These are phyloP conservation scores for Peucedramus taeniatus DNA, from an alignment of 2,113 vertebrate genomes.

Conservation along the genomic window DNA sequence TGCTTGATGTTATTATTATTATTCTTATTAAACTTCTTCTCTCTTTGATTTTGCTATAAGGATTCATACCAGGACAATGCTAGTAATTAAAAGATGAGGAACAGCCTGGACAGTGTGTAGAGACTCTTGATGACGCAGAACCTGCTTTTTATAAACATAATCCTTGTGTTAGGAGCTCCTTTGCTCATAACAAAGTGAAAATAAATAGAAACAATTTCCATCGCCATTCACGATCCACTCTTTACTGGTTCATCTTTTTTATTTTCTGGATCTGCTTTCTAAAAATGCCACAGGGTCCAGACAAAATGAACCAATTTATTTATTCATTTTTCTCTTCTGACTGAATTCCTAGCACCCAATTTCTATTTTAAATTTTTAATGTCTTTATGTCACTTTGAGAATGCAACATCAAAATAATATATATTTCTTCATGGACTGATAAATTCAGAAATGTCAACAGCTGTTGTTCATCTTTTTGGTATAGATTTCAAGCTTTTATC, in stretches of 20 bases:
- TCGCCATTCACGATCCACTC: slow-evolving; percentile 67
- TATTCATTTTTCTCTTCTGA: slow-evolving; percentile 16
- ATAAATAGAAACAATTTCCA: slow-evolving; percentile 86
- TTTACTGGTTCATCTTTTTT: slow-evolving; percentile 66
- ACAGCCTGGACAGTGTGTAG: background rate
- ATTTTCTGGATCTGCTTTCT: slow-evolving; percentile 68
- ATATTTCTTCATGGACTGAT: background rate
- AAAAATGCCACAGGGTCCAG: slow-evolving; percentile 67
- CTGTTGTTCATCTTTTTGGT: background rate
- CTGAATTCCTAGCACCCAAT: background rate
- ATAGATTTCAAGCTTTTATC: background rate
- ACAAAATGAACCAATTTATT: slow-evolving; percentile 56
- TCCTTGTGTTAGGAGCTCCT: slow-evolving; percentile 67
- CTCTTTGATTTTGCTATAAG: background rate
- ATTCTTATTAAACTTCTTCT: background rate
- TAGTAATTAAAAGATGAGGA: background rate
- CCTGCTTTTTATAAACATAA: slow-evolving; percentile 71
- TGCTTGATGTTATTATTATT: background rate
- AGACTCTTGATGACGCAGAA: slow-evolving; percentile 45
- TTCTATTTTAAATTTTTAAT: slow-evolving; percentile 21
- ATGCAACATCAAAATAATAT: background rate
- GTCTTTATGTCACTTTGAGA: background rate
- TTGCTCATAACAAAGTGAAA: slow-evolving; percentile 57
- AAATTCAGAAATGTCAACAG: background rate
- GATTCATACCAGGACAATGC: background rate